Base-by-base conservation (phyloP, 1,140 invertebrate genomes). In the Metopolophium dirhodum region DNA sequence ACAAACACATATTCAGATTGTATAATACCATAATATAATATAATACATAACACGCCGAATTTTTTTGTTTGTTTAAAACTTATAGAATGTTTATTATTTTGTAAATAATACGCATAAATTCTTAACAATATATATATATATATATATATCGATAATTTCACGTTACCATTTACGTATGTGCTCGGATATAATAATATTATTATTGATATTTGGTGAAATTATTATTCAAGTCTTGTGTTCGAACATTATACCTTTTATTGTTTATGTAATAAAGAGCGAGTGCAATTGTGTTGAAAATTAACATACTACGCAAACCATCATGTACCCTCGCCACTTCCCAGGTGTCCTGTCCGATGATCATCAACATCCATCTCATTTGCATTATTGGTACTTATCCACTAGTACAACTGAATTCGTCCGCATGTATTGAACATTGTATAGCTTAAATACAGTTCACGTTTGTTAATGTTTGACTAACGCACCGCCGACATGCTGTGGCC, bases 191-290 rank as follows among this genome's bases (percentile, higher is more conserved):
- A 54, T 88, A 54, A 54, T 88, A 54, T 54, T 54, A 23, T 54
- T 37, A 47, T 89, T 89, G 87, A 35, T 51, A 11, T 89, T 89
- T n/a, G 47, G 30, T 49, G 45, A 88, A 88, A 54, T 51, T 54
- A 89, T 89, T 89, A 89, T 54, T 54, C 22, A 35, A 37, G 49
- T 54, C 7, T 89, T 51, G n/a, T 89, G n/a, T 54, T 54, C n/a
- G n/a, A 89, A 35, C 8, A 54, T 89, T 89, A 83, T 83, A 89
- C 49, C 47, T 89, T 89, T 54, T 89, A 49, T 89, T 89, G n/a
- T 89, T 89, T n/a, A 54, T 35, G n/a, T 30, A 89, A 89, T 89
- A 57, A 89, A 57, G 49, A 89, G 49, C 49, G 49, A 57, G 54
- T 41, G 51, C 35, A 41, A 89, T 54, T 89, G 49, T 47, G 35